Base-by-base conservation (phyloP, 2,113 vertebrate species). In the Piaya cayana region DNA sequence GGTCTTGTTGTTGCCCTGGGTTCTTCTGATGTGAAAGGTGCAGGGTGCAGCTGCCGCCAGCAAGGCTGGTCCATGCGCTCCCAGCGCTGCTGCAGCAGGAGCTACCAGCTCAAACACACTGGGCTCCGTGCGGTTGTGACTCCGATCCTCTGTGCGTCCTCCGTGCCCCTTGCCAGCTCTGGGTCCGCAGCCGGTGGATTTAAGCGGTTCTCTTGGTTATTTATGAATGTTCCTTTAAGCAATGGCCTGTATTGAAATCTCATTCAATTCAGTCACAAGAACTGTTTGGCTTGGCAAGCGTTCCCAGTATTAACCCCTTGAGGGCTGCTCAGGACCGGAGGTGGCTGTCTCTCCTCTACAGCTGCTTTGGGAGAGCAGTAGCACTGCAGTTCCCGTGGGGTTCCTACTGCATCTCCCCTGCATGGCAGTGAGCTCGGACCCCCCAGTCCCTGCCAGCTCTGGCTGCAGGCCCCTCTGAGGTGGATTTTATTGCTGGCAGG, bases 71-170 rank as follows among this genome's bases (percentile, higher is more conserved):
- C n/a, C 20, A 0, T 1, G 2, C 2, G 30, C 30, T 84, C 25
- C 32, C 29, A 2, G n/a, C n/a, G 1, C 0, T 45, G 10, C 76
- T 18, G 27, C 45, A 8, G 37, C 39, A 36, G 59, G 39, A 26
- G 15, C n/a, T 58, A 15, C 39, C 43, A 11, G 43, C 27, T 64
- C 39, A 6, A 18, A 27, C 4, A 0, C 1, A 2, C 1, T 2
- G 5, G 29, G 34, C 37, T 32, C 22, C 42, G 29, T 19, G 0
- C 29, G 71, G 39, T 63, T 6, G 0, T 9, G n/a, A 7, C 68
- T 9, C 9, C 0, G 0, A 15, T 17, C 62, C 65, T 25, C 16
- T 1, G 12, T n/a, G n/a, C n/a, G n/a, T n/a, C n/a, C 37, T 32
- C 22, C 42, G 29, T 27, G 53, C 42, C 12, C 1, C n/a, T 42